These are phyloP conservation scores for Rhabditoides inermis DNA, from an alignment of 2,888 invertebrate species.

Conservation along the genomic window DNA sequence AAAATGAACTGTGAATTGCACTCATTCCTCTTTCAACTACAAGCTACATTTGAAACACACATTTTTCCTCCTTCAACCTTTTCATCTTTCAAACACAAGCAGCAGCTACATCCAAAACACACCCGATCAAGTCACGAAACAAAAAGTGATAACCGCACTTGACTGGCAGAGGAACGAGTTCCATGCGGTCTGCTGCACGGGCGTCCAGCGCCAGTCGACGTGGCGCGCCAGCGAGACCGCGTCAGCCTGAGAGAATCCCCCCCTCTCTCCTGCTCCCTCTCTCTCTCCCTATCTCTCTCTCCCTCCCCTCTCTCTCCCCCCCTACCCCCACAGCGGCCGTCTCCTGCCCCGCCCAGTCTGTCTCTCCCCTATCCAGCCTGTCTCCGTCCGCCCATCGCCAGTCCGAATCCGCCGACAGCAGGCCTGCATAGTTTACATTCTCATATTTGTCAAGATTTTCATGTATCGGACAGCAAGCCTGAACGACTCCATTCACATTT, in stretches of 20 bases:
- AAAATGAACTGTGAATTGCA: too few relatives aligned
- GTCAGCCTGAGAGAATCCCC: conserved; percentile 11
- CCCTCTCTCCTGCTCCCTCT: conserved; percentile 23
- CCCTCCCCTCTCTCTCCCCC: conserved; percentile 20
- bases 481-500: background rate
- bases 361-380: conserved; percentile 13
- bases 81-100: too few relatives aligned
- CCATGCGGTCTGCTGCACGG: conserved; percentile 38
- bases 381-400: conserved; percentile 38
- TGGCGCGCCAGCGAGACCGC: conserved; percentile 21
- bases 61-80: too few relatives aligned
- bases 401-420: conserved; percentile 22
- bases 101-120: background rate
- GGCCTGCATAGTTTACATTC: conserved; percentile 9
- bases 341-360: conserved; percentile 22
- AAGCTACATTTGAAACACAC: too few relatives aligned
- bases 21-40: too few relatives aligned
- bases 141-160: conserved; percentile 12
- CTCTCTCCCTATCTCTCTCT: conserved; percentile 14
- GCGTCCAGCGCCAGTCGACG: conserved; percentile 38
- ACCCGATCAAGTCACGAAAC: background rate
- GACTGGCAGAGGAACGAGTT: conserved; percentile 39
- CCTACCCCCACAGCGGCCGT: conserved; percentile 18
- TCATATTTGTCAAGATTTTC: too few relatives aligned
- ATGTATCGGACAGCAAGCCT: too few relatives aligned